A percentile compares a stretch with the other conserved stretches of the same genome.
Conservation (phyloP, 2,888 invertebrate species). For the Drosophila acutilabella region DNA sequence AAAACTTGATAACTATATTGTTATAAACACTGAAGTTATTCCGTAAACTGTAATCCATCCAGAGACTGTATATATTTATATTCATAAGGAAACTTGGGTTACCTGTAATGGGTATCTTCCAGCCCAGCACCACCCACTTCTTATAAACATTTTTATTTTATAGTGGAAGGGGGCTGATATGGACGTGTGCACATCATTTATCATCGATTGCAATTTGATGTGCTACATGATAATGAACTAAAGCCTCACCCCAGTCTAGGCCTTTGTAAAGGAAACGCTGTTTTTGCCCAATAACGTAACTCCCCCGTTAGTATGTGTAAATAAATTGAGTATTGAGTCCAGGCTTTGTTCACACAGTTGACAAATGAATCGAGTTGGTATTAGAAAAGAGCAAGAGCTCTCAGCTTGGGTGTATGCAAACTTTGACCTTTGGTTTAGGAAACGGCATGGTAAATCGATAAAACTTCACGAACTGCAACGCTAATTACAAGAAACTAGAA, state of each 20-base stretch:
- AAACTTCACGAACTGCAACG: conserved; percentile 75
- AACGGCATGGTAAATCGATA: conserved; percentile 50
- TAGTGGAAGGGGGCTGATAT: background rate
- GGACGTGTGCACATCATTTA: conserved; percentile 64
- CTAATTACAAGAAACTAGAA: conserved; percentile 73
- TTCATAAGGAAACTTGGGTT: background rate
- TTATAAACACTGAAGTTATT: background rate
- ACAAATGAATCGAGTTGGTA: conserved; percentile 31
- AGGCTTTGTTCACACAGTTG: conserved; percentile 18
- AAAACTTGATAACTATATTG: background rate
- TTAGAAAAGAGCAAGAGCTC: background rate
- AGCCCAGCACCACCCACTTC: background rate
- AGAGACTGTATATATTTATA: background rate
- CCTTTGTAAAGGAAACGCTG: conserved; percentile 4
- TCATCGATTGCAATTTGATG: conserved; percentile 74
- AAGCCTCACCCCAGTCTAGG: conserved; percentile 3
- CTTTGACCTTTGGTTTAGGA: conserved; percentile 25
- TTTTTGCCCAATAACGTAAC: conserved; percentile 1
- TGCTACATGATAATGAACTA: conserved; percentile 32
- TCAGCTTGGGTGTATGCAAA: conserved; percentile 1
- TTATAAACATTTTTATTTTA: background rate
- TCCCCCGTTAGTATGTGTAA: background rate
- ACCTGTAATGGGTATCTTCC: conserved; percentile 8
- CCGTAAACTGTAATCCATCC: background rate
- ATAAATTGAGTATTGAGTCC: conserved; percentile 28